Evolutionary conservation across 2,888 invertebrate species (phyloP), one percentile per base, ranked within the genome.

Genomic region (Trissoscelio sp.): DNA sequence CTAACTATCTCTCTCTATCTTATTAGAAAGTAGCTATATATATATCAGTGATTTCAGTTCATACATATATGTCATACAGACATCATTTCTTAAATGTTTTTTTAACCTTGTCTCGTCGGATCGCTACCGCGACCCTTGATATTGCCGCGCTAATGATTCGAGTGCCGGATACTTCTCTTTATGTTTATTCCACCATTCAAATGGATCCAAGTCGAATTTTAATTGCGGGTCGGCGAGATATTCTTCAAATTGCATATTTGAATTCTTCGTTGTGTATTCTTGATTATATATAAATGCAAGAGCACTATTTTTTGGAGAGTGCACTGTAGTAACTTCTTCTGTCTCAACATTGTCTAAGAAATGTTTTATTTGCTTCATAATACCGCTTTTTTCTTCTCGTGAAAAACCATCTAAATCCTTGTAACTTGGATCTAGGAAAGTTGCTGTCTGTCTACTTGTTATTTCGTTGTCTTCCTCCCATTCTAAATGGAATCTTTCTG

Each of bases 111-210:
- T n/a, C n/a, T n/a, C n/a, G n/a, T n/a, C n/a, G n/a, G n/a, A n/a
- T n/a, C n/a, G n/a, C n/a, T n/a, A n/a, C n/a, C n/a, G n/a, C n/a
- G n/a, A n/a, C n/a, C n/a, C n/a, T n/a, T n/a, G 46, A 64, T 64
- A 64, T 48, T 46, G 46, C 9, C 14, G 5, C n/a, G 64, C 64
- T n/a, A 64, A 34, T 20, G 14, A 31, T 3, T 5, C 16, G 4
- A 64, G 1, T n/a, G 31, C 34, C n/a, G 48, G 34, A 64, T 39
- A 64, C 20, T 31, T 48, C 20, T 4, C 14, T 18, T n/a, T 3
- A 34, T 34, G 64, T 1, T 11, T n/a, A 12, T 34, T 64, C 64
- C 64, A 64, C 64, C 64, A 64, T 11, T n/a, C 5, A 24, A 64
- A 34, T n/a, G 64, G 64, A 16, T 67, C 53, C 6, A 16, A 12